Percentiles rank a stretch among this genome's conserved stretches.
phyloP scores from a whole-genome alignment of 2,797 vertebrate genomes.

The Delichon dasypus region DNA sequence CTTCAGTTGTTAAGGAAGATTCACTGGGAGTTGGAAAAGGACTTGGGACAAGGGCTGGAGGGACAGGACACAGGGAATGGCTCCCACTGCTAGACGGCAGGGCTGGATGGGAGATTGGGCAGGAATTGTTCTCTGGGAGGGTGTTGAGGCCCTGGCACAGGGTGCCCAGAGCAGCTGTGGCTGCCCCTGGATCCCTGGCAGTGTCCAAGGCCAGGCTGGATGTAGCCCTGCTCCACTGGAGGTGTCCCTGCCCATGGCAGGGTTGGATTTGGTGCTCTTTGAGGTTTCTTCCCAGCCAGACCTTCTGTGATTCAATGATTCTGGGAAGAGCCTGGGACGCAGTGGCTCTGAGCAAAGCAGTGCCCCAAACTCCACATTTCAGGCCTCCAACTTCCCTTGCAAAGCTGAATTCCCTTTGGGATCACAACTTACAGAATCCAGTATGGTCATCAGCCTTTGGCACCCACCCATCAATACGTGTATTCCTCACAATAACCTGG shows the following conservation, averaged over 20 bases:
- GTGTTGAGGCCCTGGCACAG: not conserved
- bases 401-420: not conserved
- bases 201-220: not conserved
- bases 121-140: not conserved
- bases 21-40: not conserved
- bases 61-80: not conserved
- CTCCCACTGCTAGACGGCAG: not conserved
- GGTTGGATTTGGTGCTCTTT: not conserved
- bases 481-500: not conserved
- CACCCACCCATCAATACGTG: rapidly evolving
- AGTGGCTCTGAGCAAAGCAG: not conserved
- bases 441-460: not conserved
- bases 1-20: not conserved
- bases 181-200: not conserved
- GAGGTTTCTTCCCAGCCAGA: not conserved
- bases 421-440: not conserved
- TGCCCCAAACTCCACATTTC: not conserved
- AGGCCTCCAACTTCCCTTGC: not conserved
- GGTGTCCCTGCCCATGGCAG: not conserved
- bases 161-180: not conserved
- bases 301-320: not conserved
- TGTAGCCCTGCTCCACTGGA: not conserved
- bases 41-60: not conserved
- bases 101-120: rapidly evolving
- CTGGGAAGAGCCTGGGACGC: not conserved